Evolutionary conservation across 2,888 invertebrate genomes (phyloP).

Genomic region (Vandiemenella viatica): DNA sequence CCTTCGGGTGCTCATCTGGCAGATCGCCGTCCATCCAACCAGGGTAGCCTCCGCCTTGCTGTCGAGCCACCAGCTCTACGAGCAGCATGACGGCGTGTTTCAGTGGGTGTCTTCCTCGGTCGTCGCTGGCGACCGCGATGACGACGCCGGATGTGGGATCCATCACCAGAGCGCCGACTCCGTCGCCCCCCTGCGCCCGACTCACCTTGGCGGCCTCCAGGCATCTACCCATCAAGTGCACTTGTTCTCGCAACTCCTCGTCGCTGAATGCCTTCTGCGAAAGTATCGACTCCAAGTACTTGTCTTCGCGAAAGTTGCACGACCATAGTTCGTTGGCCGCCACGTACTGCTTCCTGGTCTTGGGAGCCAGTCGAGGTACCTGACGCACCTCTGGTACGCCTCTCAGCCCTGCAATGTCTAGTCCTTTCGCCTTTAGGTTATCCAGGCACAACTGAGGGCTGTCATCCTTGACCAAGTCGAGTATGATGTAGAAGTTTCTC

Average conservation of each 20-base stretch:
- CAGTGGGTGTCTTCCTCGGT: slow-evolving; percentile 43
- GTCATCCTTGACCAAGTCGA: not conserved
- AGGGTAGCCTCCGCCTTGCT: slow-evolving; percentile 75
- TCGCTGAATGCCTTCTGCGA: slow-evolving; percentile 43
- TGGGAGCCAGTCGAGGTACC: slow-evolving; percentile 47
- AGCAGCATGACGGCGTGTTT: slow-evolving; percentile 76
- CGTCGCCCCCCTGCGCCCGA: slow-evolving; percentile 2
- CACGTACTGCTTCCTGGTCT: slow-evolving; percentile 49
- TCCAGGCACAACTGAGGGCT: slow-evolving; percentile 7
- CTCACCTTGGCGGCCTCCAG: slow-evolving; percentile 30
- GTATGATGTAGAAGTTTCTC: not conserved
- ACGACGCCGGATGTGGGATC: slow-evolving; percentile 50
- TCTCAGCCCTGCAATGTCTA: slow-evolving; percentile 7
- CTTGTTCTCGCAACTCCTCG: slow-evolving; percentile 38
- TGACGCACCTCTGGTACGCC: slow-evolving; percentile 37
- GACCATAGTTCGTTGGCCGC: slow-evolving; percentile 54
- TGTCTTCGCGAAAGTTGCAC: slow-evolving; percentile 68
- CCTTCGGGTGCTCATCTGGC: too few species aligned
- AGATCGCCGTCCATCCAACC: too few species aligned
- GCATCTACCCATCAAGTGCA: slow-evolving; percentile 40
- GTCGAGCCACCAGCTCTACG: slow-evolving; percentile 68
- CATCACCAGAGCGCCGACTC: slow-evolving; percentile 46
- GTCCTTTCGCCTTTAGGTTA: slow-evolving; percentile 7
- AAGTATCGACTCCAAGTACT: slow-evolving; percentile 50
- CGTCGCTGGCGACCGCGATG: slow-evolving; percentile 49